Base-by-base conservation (phyloP, 2,797 vertebrate genomes). In the Anas acuta region DNA sequence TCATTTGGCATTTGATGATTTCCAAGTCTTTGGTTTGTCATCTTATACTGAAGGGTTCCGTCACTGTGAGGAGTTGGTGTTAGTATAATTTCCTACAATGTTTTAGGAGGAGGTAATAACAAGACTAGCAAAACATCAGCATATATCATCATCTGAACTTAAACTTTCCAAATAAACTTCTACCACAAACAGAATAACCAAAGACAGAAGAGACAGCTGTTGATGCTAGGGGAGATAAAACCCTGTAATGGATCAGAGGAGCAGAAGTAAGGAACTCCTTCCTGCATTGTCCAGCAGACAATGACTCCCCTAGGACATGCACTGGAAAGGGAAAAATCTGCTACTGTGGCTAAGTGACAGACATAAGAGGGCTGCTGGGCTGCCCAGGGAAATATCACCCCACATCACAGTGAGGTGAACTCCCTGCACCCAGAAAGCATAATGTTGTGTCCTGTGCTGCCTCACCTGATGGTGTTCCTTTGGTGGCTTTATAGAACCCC, bases 341-440 rank as follows among this genome's bases (percentile, higher is more conserved):
- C 32, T 43, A 20, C 17, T 23, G 6, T 45, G 39, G 32, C 71
- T 45, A 8, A 33, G 32, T 45, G 54, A 14, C 33, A 33, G 56
- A 13, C 21, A 16, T 33, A 58, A n/a, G 39, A 58, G 23, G 25
- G n/a, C 56, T 58, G 30, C 28, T 12, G 20, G 12, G 39, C 37
- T 72, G 37, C 28, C 49, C 22, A 20, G 71, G 7, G 47, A 87
- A 12, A 18, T 51, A 41, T 35, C 22, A 54, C 6, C 11, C 25
- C 37, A 51, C 45, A 58, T 33, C 20, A 6, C 0, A 0, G 3
- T 0, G 4, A 43, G 74, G 64, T 79, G 33, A 76, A 41, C 37
- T 0, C 1, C 8, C 16, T 72, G 17, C 5, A 33, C 19, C 17
- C 6, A 9, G 25, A 43, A 39, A n/a, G 2, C 7, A 2, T 11